Conservation (phyloP, 1,140 invertebrate genomes). For the Hylaeus anthracinus region DNA sequence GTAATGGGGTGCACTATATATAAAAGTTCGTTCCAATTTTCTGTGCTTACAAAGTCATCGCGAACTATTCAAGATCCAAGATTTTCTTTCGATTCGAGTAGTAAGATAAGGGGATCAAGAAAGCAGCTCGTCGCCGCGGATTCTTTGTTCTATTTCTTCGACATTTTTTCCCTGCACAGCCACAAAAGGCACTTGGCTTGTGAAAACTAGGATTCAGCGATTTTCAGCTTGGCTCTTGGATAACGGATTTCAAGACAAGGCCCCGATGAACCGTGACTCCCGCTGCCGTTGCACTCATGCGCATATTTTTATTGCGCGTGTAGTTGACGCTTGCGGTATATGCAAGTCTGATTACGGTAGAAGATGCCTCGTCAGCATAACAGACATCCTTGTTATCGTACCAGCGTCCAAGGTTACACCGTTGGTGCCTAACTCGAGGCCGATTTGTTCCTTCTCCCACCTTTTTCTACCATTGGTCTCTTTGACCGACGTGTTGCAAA, state of each 20-base stretch:
- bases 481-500: background rate
- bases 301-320: constrained; percentile 55
- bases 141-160: background rate
- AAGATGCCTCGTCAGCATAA: constrained; percentile 73
- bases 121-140: background rate
- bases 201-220: background rate
- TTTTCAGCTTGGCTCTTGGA: background rate
- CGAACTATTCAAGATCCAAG: background rate
- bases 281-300: constrained; percentile 12
- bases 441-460: constrained; percentile 32
- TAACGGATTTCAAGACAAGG: background rate
- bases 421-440: constrained; percentile 33
- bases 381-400: constrained; percentile 74
- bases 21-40: no score
- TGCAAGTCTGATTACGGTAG: constrained; percentile 59
- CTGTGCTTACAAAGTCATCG: no score
- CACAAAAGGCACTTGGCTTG: background rate
- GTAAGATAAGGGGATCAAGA: background rate
- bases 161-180: background rate
- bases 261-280: constrained; percentile 2
- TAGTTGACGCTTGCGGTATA: constrained; percentile 41
- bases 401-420: constrained; percentile 65
- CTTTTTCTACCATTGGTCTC: background rate
- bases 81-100: background rate
- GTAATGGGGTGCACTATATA: no score